phyloP scores from a whole-genome alignment of 2,888 invertebrate genomes.

The Eupithecia pulchellata region DNA sequence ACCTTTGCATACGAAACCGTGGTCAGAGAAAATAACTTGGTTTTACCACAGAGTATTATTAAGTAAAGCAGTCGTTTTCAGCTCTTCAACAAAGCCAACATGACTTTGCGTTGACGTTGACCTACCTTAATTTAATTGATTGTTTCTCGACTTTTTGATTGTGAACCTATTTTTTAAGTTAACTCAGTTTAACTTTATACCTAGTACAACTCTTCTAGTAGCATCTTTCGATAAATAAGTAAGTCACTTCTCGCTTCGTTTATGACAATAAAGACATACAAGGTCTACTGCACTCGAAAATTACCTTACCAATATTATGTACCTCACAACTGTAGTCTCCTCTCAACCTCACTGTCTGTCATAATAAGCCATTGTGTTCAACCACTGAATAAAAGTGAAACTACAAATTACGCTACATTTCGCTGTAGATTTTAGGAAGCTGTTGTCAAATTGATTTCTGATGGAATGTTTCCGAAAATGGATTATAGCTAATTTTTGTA shows the following conservation, averaged over 20 bases:
- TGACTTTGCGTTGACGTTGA: too few species aligned
- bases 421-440: not conserved
- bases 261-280: not conserved
- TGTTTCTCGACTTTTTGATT: not conserved
- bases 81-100: too few species aligned
- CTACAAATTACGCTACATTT: not conserved
- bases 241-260: not conserved
- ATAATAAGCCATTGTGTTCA: slow-evolving; percentile 8
- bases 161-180: too few species aligned
- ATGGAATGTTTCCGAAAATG: not conserved
- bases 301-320: slow-evolving; percentile 5
- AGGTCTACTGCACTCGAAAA: not conserved
- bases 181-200: too few species aligned
- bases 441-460: not conserved
- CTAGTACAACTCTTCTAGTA: not conserved
- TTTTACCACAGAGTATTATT: not conserved
- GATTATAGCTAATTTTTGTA: not conserved
- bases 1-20: not conserved
- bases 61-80: not conserved
- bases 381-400: slow-evolving; percentile 12
- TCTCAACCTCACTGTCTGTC: not conserved
- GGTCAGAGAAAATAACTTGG: not conserved
- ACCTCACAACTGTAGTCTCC: not conserved
- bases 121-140: not conserved
- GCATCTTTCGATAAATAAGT: not conserved